Base-by-base conservation (phyloP, 2,888 invertebrate genomes). In the Theodoxus fluviatilis region DNA sequence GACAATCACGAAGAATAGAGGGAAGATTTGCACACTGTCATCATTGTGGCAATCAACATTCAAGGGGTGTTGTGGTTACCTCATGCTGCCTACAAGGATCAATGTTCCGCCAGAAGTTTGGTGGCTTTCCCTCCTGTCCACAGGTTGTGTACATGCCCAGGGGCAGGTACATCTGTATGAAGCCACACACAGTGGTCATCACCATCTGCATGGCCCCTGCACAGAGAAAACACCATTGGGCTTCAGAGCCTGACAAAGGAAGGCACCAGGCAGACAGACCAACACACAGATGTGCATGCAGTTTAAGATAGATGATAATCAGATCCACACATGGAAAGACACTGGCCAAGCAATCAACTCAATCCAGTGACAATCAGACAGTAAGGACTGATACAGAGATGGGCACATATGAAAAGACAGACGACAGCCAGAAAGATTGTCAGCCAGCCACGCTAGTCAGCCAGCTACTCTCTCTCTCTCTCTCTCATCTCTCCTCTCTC, bases 161-260 rank as follows among this genome's bases (percentile, higher is more conserved):
- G 0, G 92, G 92, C 81, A 91, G 90, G 81, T 92, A 91, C 89
- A 93, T 90, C 86, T 93, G 93, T 74, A 92, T 87, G 83, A 92
- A 92, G n/a, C 93, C 93, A 87, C 92, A 91, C 55, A 91, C 85
- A 61, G 92, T 91, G 31, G 93, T 93, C 90, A 92, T 92, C 68
- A 92, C 86, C 92, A 93, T 92, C 88, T 93, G 93, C 86, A 91
- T 91, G 73, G 92, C 92, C 77, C 92, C 93, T 93, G 80, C 6
- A 52, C 7, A 57, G 33, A 40, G 25, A 15, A 33, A 25, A 52
- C n/a, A 65, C 49, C n/a, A 70, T 31, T 3, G 22, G 6, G 22
- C 18, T 43, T 7, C 6, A 25, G 2, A 43, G 9, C 31, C 18
- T 22, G 1, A 33, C 3, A 7, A 9, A 33, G 3, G 3, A 49